Base-by-base conservation (phyloP, 1,140 invertebrate genomes). In the Probaryconus sp. region DNA sequence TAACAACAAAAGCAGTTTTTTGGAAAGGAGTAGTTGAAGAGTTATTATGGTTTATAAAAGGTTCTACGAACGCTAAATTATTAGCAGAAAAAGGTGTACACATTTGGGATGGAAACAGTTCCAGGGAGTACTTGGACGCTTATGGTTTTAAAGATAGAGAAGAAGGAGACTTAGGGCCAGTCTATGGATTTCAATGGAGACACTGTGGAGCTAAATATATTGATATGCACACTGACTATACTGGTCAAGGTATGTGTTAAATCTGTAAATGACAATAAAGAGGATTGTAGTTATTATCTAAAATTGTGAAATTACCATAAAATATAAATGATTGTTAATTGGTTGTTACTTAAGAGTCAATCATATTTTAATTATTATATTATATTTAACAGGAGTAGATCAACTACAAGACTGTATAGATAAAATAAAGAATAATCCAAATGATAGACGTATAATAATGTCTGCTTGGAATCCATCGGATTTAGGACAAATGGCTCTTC, bases 161-260 rank as follows among this genome's bases (percentile, higher is more conserved):
- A 84, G 97, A 97, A 90, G 97, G 97, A 51, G 98, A 99, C 89
- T 89, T 99, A 17, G 98, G 98, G 0, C 98, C 98, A 3, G 92
- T 99, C 14, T 99, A 99, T 90, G 98, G 98, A 0, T 99, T 99
- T 82, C 98, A 99, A 84, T 99, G 98, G 98, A 90, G 98, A 53
- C 97, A 99, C 87, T 99, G 94, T 90, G 98, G 98, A 21, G 97
- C 98, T 1, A 87, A 96, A 77, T 99, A 99, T 85, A 88, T 89
- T 30, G 91, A 94, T 75, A 95, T 95, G 90, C 88, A 95, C 71
- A 90, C 93, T 37, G 93, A 99, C 88, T 98, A 98, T 80, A 89
- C 80, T 14, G 92, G 92, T 17, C 89, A 99, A 89, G 98, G 98
- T 40, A 90, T 96, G 60, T 96, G 94, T 43, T 33, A 4, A 17